These are phyloP conservation scores for Petrocephalus schoutedeni DNA, from an alignment of 2,797 vertebrate genomes.

Conservation along the genomic window DNA sequence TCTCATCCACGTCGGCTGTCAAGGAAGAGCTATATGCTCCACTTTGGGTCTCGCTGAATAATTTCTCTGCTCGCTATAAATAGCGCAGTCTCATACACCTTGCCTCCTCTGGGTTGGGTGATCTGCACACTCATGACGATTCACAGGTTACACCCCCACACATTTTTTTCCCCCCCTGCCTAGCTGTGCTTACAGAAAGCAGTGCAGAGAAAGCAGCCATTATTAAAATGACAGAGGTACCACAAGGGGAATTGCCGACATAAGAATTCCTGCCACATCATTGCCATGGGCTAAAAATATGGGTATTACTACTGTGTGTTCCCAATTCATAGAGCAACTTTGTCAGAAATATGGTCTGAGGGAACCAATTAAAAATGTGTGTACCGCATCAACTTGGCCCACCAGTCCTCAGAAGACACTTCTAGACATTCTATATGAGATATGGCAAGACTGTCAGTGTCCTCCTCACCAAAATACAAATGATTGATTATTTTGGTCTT, in stretches of 20 bases:
- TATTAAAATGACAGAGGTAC: neutral
- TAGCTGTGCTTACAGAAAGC: neutral
- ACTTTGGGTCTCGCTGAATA: constrained; percentile 47
- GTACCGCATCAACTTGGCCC: constrained; percentile 41
- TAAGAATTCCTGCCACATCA: neutral
- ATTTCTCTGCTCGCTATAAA: constrained; percentile 50
- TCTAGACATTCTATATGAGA: constrained; percentile 34
- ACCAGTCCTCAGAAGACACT: constrained; percentile 33
- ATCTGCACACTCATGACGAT: constrained; percentile 23
- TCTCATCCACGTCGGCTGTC: constrained; percentile 27
- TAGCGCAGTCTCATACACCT: constrained; percentile 33
- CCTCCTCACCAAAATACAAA: constrained; percentile 9
- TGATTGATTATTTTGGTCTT: constrained; percentile 17
- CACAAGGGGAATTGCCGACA: neutral
- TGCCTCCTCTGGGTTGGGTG: constrained; percentile 20
- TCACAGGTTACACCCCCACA: neutral
- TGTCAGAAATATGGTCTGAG: neutral
- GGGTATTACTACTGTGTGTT: neutral
- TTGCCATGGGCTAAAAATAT: neutral
- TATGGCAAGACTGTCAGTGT: constrained; percentile 38
- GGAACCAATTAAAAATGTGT: neutral
- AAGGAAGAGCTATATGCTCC: constrained; percentile 34
- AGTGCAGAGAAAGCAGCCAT: neutral
- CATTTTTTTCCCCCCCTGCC: neutral
- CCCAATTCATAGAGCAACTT: neutral